These are phyloP conservation scores for Hydrolagus affinis DNA, from an alignment of 2,113 vertebrate genomes.

Conservation along the genomic window DNA sequence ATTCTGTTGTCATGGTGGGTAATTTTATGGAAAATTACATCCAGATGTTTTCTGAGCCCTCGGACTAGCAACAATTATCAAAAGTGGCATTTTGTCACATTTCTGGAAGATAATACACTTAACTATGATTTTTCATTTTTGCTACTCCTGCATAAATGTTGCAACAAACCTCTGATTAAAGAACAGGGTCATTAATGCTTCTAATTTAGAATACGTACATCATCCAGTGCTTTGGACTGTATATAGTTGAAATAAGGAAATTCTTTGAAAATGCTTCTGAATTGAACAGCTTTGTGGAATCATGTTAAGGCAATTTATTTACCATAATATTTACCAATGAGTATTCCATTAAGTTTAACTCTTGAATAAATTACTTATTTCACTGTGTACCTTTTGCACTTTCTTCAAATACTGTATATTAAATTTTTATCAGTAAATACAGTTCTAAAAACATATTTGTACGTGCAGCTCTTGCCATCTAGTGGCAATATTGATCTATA, in stretches of 20 bases:
- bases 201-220: constrained; percentile 65
- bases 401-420: background rate
- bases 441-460: background rate
- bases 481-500: background rate
- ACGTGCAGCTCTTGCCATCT: constrained; percentile 28
- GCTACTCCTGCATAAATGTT: constrained; percentile 1
- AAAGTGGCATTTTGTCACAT: background rate
- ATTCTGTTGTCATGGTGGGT: too few relatives aligned
- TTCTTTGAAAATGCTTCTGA: constrained; percentile 82
- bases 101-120: too few relatives aligned
- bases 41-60: too few relatives aligned
- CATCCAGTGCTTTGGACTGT: constrained; percentile 89
- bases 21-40: too few relatives aligned
- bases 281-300: constrained; percentile 61
- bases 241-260: constrained; percentile 97
- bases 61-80: background rate
- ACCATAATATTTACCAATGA: constrained; percentile 35
- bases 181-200: background rate
- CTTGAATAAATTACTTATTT: constrained; percentile 3
- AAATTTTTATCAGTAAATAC: background rate
- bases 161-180: background rate
- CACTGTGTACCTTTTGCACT: background rate
- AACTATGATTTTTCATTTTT: background rate
- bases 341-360: constrained; percentile 50
- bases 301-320: background rate